Base-by-base conservation (phyloP, 2,797 vertebrate species). In the Xyrichtys novacula region DNA sequence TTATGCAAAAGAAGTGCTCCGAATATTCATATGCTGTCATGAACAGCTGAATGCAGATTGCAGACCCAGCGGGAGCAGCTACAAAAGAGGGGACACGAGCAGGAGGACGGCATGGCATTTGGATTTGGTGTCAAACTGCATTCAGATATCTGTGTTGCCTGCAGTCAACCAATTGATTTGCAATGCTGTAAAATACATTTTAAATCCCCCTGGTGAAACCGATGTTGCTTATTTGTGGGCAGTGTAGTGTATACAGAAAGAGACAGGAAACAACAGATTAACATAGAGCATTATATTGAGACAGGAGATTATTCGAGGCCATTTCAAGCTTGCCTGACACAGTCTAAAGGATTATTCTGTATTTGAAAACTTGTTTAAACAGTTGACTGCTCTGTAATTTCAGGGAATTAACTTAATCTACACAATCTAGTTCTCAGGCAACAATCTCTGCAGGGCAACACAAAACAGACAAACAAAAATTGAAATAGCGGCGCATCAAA, bases 21-120 rank as follows among this genome's bases (percentile, higher is more conserved):
- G 81, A 87, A 88, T 92, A 88, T 88, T 85, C 80, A 89, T 77
- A 74, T 50, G 39, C 68, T 70, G 75, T 86, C 80, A 61, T 19
- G 9, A 86, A 85, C 85, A 87, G 84, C 85, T 81, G 83, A 85
- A 82, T 75, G 78, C 81, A 79, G 76, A 81, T 65, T 60, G 66
- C 50, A 60, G 36, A 76, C 71, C 81, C 81, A 78, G 82, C 55
- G 38, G 85, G 77, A 81, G 78, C 36, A 23, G 67, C 71, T 69
- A 64, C 63, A 77, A 71, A 70, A 56, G 34, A 7, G 49, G 46
- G 70, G 67, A 80, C 52, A 74, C 54, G 58, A 56, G 60, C 65
- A 63, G 73, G 54, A 77, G 75, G 65, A 59, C 58, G 65, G 76
- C 62, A 56, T 66, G 70, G 56, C 74, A 80, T 89, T 86, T 75